Percentiles rank a stretch among this genome's conserved stretches.
Conservation (phyloP, 2,113 vertebrate species). For the Dissostichus mawsoni region DNA sequence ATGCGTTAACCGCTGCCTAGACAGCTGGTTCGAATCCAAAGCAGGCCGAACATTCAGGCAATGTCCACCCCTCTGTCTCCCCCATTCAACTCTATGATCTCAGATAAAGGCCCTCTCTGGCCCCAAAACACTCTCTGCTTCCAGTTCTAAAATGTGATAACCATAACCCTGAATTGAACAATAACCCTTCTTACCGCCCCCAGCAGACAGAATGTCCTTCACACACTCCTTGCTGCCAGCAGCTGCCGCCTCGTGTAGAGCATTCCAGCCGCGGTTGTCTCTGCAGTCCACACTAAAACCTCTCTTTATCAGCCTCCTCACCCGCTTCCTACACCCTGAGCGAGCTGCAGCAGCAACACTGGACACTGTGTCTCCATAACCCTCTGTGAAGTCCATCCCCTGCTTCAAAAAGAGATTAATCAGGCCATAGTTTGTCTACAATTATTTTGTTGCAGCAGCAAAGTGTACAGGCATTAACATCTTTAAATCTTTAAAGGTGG, state of each 20-base stretch:
- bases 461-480: no score
- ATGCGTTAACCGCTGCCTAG: no score
- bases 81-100: no score
- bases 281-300: slow-evolving; percentile 86
- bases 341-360: slow-evolving; percentile 88
- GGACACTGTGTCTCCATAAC: slow-evolving; percentile 90
- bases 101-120: no score
- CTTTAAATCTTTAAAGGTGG: no score
- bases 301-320: slow-evolving; percentile 85
- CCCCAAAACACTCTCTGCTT: background rate
- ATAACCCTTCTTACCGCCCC: slow-evolving; percentile 58
- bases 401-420: background rate
- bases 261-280: slow-evolving; percentile 95
- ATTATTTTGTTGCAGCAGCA: no score
- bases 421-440: no score
- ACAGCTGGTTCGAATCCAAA: no score
- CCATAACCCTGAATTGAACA: no score
- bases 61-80: no score
- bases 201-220: slow-evolving; percentile 78
- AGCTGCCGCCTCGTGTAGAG: slow-evolving; percentile 93
- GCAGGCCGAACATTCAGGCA: no score
- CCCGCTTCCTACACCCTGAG: slow-evolving; percentile 77
- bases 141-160: background rate
- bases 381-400: slow-evolving; percentile 93
- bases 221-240: slow-evolving; percentile 86